phyloP scores from a whole-genome alignment of 2,113 vertebrate genomes.

The Forbesichthys agassizii region DNA sequence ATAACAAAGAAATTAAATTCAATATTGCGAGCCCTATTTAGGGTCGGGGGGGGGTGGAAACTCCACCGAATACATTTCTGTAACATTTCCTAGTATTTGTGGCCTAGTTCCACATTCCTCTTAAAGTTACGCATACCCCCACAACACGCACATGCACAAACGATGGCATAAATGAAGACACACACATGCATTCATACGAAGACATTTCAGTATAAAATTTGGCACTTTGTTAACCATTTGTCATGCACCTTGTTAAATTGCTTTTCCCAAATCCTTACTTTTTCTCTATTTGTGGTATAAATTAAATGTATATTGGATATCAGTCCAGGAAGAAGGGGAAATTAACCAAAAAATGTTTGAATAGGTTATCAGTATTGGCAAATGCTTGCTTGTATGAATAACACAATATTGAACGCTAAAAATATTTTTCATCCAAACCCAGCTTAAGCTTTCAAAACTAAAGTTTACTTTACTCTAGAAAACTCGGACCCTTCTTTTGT shows the following conservation, averaged over 20 bases:
- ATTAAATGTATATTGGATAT: constrained; percentile 73
- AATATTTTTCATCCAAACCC: constrained; percentile 44
- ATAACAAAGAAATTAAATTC: constrained; percentile 62
- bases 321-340: constrained; percentile 64
- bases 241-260: constrained; percentile 79
- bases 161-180: background rate
- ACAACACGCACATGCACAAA: constrained; percentile 16
- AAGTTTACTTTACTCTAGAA: constrained; percentile 62
- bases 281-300: constrained; percentile 76
- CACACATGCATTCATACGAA: constrained; percentile 5
- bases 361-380: constrained; percentile 73
- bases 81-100: constrained; percentile 67
- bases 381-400: constrained; percentile 64
- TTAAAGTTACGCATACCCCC: constrained; percentile 33
- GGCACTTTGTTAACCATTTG: constrained; percentile 76
- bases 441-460: constrained; percentile 51
- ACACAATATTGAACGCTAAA: constrained; percentile 61
- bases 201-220: constrained; percentile 56
- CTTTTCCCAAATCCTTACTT: constrained; percentile 73
- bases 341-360: constrained; percentile 73
- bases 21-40: constrained; percentile 58
- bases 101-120: constrained; percentile 58
- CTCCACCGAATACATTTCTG: constrained; percentile 56
- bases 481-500: constrained; percentile 51
- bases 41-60: constrained; percentile 33